Evolutionary conservation across 2,888 invertebrate genomes (phyloP), one percentile per base, ranked within the genome.

Genomic region (Dorcus hopei): DNA sequence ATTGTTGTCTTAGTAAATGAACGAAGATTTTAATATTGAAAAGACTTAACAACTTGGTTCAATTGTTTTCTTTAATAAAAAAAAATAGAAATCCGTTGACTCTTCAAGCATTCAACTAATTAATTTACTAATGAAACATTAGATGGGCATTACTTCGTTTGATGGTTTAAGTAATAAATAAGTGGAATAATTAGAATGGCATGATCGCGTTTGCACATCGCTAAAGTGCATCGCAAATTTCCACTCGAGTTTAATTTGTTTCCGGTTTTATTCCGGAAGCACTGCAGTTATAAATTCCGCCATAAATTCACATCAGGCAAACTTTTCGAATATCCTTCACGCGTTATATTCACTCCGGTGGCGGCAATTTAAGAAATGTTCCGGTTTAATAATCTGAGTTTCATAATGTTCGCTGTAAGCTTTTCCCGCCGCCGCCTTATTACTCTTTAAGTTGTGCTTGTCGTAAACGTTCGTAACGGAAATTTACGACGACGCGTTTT

Each of bases 291-390:
- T 19, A 45, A 45, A 33, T 11, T 45, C 45, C n/a, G 45, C 45
- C 45, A 45, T 45, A 45, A 45, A 45, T 45, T 45, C 45, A 19
- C 9, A 45, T 45, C 45, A 45, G 9, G 45, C 45, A 11, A 45
- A 45, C 16, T 45, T 45, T 45, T 19, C 45, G 14, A 41, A 41
- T 41, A 14, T 41, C n/a, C 41, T n/a, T 14, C 14, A 41, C 11
- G 41, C 14, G 45, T 45, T 16, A 33, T 33, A 33, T 33, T 33
- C 26, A 33, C 26, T 45, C 11, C 11, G 19, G 45, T 23, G 45
- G 45, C 19, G 45, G 16, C 45, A 45, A 45, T 45, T 45, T 45
- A 19, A 16, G 45, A 16, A 45, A 45, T 23, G 45, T 45, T 45
- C 9, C 45, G 45, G 45, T 45, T 45, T 45, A 45, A 45, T 45